phyloP scores from a whole-genome alignment of 2,888 invertebrate genomes.

The Leucoma salicis region DNA sequence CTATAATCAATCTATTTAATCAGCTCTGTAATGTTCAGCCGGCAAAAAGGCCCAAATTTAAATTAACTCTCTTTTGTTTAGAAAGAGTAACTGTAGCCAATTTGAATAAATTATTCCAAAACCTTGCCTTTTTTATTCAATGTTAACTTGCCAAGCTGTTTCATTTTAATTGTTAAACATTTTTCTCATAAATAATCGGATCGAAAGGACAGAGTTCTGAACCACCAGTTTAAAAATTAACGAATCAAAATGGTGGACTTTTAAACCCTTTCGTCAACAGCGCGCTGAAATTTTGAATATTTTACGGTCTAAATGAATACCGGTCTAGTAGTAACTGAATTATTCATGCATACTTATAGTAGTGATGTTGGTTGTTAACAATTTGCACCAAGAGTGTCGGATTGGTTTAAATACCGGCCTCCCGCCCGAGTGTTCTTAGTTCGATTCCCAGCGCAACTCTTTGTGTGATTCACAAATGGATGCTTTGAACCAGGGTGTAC shows the following conservation, averaged over 20 bases:
- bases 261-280: neutral
- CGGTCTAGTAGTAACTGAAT: too few species aligned
- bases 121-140: conserved; percentile 9
- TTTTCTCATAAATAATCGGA: conserved; percentile 15
- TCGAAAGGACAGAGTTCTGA: conserved; percentile 2
- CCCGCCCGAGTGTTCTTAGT: too few species aligned
- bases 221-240: conserved; percentile 4
- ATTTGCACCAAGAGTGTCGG: too few species aligned
- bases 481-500: too few species aligned
- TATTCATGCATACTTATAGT: too few species aligned
- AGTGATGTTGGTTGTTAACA: too few species aligned
- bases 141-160: conserved; percentile 14
- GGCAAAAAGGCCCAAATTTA: neutral
- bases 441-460: too few species aligned
- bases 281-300: neutral
- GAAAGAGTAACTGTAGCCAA: too few species aligned
- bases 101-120: conserved; percentile 13
- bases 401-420: too few species aligned
- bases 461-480: too few species aligned
- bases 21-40: too few species aligned
- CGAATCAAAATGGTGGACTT: conserved; percentile 5
- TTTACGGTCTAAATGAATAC: neutral
- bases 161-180: conserved; percentile 23
- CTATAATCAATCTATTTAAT: too few species aligned
- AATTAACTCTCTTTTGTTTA: conserved; percentile 14